These are phyloP conservation scores for Phrynocephalus vlangalii DNA, from an alignment of 2,797 vertebrate genomes.

Conservation along the genomic window DNA sequence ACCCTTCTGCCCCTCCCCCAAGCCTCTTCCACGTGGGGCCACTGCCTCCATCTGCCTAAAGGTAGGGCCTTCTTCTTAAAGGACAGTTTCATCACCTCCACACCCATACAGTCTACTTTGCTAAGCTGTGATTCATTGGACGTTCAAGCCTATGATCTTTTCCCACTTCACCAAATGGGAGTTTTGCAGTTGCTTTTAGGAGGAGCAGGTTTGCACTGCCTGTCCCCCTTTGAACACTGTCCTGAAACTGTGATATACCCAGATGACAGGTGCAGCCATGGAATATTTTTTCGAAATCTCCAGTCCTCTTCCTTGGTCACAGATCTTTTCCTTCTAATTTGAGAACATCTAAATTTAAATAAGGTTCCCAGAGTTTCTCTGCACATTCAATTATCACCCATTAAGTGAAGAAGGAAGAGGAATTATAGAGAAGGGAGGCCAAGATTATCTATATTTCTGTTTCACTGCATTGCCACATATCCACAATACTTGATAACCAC, in stretches of 20 bases:
- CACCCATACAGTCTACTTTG: background rate
- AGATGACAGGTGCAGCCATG: background rate
- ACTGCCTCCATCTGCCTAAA: background rate
- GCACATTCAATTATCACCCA: conserved; percentile 74
- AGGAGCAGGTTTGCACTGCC: background rate
- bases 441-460: conserved; percentile 62
- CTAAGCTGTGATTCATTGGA: background rate
- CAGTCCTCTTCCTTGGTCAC: background rate
- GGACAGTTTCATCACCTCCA: background rate
- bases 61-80: background rate
- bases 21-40: background rate
- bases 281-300: too few relatives aligned
- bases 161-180: background rate
- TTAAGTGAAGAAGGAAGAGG: conserved; percentile 52
- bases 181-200: background rate
- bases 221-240: background rate
- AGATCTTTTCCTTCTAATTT: background rate
- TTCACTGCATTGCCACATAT: conserved; percentile 61
- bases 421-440: conserved; percentile 68
- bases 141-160: background rate
- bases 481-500: conserved; percentile 14
- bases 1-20: background rate
- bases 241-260: background rate
- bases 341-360: conserved; percentile 8
- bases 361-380: conserved; percentile 37